phyloP scores from a whole-genome alignment of 2,113 vertebrate genomes.

The Psettodes erumei region DNA sequence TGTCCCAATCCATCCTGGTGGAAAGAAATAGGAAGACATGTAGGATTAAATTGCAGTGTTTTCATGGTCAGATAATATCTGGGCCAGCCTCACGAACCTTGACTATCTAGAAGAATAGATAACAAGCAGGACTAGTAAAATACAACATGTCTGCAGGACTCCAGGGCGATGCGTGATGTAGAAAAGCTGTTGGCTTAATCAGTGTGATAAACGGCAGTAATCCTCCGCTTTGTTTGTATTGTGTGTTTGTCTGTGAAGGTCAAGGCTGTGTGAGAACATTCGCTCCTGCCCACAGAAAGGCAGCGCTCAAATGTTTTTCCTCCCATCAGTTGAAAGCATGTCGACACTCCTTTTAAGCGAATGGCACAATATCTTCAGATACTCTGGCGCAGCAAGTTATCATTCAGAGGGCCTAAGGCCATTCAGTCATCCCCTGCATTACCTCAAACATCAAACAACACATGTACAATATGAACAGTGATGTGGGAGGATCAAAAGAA shows the following conservation, averaged over 20 bases:
- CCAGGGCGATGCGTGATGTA: neutral
- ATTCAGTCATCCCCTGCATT: slow-evolving; percentile 11
- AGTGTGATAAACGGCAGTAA: slow-evolving; percentile 18
- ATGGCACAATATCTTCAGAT: neutral
- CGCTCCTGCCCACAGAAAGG: slow-evolving; percentile 13
- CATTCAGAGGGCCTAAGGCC: neutral
- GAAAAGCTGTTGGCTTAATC: neutral
- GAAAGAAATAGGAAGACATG: slow-evolving; percentile 19
- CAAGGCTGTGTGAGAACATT: slow-evolving; percentile 34
- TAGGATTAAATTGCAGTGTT: slow-evolving; percentile 44
- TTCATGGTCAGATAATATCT: slow-evolving; percentile 24
- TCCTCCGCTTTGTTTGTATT: slow-evolving; percentile 13
- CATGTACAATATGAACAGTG: slow-evolving; percentile 1
- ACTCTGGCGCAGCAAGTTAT: neutral
- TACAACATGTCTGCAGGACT: slow-evolving; percentile 9
- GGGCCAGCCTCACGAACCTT: slow-evolving; percentile 30
- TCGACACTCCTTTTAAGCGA: neutral
- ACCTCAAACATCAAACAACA: slow-evolving; percentile 12
- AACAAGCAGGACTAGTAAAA: neutral
- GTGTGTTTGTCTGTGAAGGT: slow-evolving; percentile 55
- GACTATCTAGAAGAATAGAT: neutral
- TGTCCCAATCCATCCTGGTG: slow-evolving; percentile 7
- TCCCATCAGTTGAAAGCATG: neutral
- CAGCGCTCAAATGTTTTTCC: neutral
- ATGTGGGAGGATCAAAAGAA: slow-evolving; percentile 52